Base-by-base conservation (phyloP, 2,113 vertebrate genomes). In the Aramus guarauna region DNA sequence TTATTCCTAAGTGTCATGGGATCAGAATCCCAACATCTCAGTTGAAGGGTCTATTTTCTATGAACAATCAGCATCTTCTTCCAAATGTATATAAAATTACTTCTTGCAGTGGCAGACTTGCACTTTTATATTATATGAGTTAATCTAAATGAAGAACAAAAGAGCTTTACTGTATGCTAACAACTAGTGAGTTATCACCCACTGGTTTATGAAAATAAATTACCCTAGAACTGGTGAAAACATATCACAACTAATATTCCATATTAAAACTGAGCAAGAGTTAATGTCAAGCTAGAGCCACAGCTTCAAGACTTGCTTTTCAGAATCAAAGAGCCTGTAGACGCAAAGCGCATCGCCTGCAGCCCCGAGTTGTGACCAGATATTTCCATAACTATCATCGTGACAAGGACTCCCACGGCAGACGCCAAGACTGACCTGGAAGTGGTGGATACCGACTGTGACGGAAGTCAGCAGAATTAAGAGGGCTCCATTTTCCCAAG, bases 1-100 rank as follows among this genome's bases (percentile, higher is more conserved):
- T 90, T 94, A 90, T 91, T 96, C 56, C 73, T 88, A 88, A 89
- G 41, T 60, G 81, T 78, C 80, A 87, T 11, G 66, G 71, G 72
- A 94, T 97, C 84, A 59, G 88, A 92, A 96, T 96, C 92, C 69
- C 78, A 82, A 80, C 76, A 78, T 88, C 91, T 96, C 85, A 73
- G 69, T 6, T 63, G 34, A 81, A 84, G 43, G 1, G 0, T 52
- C 39, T 89, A 7, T 26, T 60, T 81, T 27, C 34, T 73, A 69
- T 62, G 41, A 88, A 83, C 12, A 84, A 52, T 34, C 9, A 72
- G 12, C 22, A 64, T 63, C 60, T 59, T 64, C 45, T 93, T 94
- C 41, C 69, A 89, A 81, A 82, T 34, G 20, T 20, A 14, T 53
- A 37, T 23, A 36, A 72, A 87, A 94, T 79, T 60, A 68, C 75